Evolutionary conservation across 2,113 vertebrate genomes (phyloP).

Genomic region (Microcebus tavaratra): DNA sequence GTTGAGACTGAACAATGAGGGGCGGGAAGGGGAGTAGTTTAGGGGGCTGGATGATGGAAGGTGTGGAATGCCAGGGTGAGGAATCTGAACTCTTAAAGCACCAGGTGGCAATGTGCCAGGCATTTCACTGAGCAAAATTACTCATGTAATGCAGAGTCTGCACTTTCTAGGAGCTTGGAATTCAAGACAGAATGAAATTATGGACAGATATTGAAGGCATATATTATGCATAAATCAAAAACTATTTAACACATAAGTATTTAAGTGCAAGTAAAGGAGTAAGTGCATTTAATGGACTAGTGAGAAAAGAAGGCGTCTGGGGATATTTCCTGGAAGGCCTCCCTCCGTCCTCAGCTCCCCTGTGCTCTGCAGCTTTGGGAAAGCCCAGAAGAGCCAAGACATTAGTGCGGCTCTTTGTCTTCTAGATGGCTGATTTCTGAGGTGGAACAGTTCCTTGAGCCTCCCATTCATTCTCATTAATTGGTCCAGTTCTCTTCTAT

Average conservation of each 20-base stretch:
- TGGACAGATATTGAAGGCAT: background rate
- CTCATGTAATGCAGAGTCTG: background rate
- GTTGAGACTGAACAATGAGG: background rate
- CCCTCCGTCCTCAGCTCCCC: background rate
- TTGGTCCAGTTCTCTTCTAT: background rate
- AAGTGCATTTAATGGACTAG: conserved; percentile 43
- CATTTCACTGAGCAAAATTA: background rate
- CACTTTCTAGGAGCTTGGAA: conserved; percentile 45
- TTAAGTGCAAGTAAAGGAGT: conserved; percentile 47
- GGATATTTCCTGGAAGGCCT: conserved; percentile 9
- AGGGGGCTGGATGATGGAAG: background rate
- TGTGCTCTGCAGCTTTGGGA: background rate
- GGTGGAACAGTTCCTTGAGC: background rate
- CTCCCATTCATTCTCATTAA: background rate
- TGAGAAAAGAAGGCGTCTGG: background rate
- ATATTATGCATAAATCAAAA: conserved; percentile 64
- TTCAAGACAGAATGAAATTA: conserved; percentile 50
- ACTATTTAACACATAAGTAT: conserved; percentile 41
- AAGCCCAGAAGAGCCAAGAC: background rate
- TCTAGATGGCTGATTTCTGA: background rate
- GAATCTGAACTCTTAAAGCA: conserved; percentile 51
- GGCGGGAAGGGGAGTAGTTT: background rate
- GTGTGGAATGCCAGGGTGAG: background rate
- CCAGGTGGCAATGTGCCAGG: conserved; percentile 36
- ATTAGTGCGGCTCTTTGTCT: conserved; percentile 26